Base-by-base conservation (phyloP, 2,888 invertebrate species). In the Leptinotarsa juncta region DNA sequence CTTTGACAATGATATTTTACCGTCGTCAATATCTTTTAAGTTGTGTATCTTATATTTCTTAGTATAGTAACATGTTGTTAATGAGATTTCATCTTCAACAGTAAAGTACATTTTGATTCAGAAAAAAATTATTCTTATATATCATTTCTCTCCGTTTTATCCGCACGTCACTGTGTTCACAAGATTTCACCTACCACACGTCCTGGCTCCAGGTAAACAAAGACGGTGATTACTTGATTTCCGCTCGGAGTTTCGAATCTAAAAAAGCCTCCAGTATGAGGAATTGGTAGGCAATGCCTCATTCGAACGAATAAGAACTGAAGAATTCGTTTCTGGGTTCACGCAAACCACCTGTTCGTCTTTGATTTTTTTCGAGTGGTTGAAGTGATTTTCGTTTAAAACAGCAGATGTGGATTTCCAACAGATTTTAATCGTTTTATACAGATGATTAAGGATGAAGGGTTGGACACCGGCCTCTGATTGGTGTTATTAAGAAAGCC, bases 221-320 rank as follows among this genome's bases (percentile, higher is more conserved):
- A 81, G 81, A 80, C 81, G 75, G 78, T 78, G 82, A 81, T 80
- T 81, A 78, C 79, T 80, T 77, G 81, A 80, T 82, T 83, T 83
- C 83, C 83, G 83, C 81, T 74, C 73, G 67, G 74, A 73, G 67
- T 75, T 77, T 73, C 77, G 72, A 78, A 69, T 74, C 57, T 50
- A 51, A 74, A 76, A 77, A 74, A 15, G 48, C 69, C 20, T 20
- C 50, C 14, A n/a, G 20, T 57, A 42, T 57, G 57, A 57, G 69
- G 23, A 20, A 69, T 55, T 15, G 68, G 69, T 53, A 42, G 62
- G 62, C 62, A 32, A 26, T 62, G 62, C 20, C 62, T 42, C 62
- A 32, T n/a, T 62, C 42, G 62, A 62, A 62, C 26, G 62, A 62
- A 62, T 62, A 62, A 32, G 26, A 42, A 32, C 32, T 42, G n/a